These are phyloP conservation scores for Datnioides undecimradiatus DNA, from an alignment of 2,113 vertebrate species.

Conservation along the genomic window DNA sequence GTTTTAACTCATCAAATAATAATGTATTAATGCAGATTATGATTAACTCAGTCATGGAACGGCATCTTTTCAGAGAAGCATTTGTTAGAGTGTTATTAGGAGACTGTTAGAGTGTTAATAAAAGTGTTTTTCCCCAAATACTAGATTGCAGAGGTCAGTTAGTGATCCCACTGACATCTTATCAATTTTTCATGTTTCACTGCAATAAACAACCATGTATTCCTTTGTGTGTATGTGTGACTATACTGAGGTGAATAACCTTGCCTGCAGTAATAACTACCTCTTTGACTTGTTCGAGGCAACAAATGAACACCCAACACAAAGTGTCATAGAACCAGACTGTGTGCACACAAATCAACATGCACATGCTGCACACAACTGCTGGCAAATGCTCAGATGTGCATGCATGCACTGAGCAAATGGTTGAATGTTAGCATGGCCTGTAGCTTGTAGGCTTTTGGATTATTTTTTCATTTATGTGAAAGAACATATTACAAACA, in stretches of 20 bases:
- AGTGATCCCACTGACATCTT: neutral
- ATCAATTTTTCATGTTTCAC: conserved; percentile 39
- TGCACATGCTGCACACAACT: neutral
- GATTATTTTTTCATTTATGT: neutral
- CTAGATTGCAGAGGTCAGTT: conserved; percentile 26
- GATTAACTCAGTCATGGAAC: conserved; percentile 14
- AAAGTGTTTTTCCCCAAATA: neutral
- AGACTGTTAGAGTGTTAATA: neutral
- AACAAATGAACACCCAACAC: conserved; percentile 3
- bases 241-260: conserved; percentile 24
- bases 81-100: neutral
- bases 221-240: conserved; percentile 28
- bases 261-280: conserved; percentile 41
- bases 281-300: conserved; percentile 39
- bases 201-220: conserved; percentile 31
- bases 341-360: neutral
- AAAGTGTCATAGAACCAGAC: conserved; percentile 23
- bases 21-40: neutral
- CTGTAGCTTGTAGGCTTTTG: conserved; percentile 34
- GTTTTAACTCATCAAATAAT: neutral
- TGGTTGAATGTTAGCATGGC: conserved; percentile 2
- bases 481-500: conserved; percentile 21
- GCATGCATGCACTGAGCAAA: conserved; percentile 5
- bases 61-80: neutral
- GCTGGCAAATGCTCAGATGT: conserved; percentile 10